These are phyloP conservation scores for Stomorhina lunata DNA, from an alignment of 2,888 invertebrate species.

Conservation along the genomic window DNA sequence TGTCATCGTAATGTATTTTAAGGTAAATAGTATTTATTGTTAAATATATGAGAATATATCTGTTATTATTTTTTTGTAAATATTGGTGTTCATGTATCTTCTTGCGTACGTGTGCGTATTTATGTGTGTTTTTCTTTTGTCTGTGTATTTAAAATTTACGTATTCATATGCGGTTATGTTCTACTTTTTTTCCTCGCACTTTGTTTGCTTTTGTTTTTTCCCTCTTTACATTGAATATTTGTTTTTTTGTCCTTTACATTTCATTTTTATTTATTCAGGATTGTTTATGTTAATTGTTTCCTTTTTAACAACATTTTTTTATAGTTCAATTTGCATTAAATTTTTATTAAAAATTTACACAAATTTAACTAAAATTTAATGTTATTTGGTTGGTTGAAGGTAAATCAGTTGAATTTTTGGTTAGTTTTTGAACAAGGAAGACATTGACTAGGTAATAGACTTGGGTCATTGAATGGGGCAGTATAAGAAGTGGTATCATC, in stretches of 20 bases:
- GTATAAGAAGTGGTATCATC: no score
- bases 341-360: conserved; percentile 39
- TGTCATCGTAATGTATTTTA: conserved; percentile 46
- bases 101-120: not conserved
- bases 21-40: conserved; percentile 55
- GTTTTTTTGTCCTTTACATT: not conserved
- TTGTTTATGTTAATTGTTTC: conserved; percentile 55
- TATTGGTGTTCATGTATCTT: not conserved
- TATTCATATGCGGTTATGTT: conserved; percentile 42
- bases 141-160: conserved; percentile 13
- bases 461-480: no score
- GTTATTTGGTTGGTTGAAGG: conserved; percentile 8
- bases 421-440: not conserved
- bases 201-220: conserved; percentile 29
- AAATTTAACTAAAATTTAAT: conserved; percentile 40
- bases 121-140: not conserved
- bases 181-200: conserved; percentile 17
- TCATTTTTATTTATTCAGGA: conserved; percentile 46
- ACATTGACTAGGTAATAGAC: no score
- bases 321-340: conserved; percentile 56
- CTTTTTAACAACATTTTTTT: conserved; percentile 23
- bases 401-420: not conserved
- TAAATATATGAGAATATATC: conserved; percentile 14
- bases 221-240: not conserved
- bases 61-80: not conserved